phyloP scores from a whole-genome alignment of 2,797 vertebrate species.

The Sparus aurata region DNA sequence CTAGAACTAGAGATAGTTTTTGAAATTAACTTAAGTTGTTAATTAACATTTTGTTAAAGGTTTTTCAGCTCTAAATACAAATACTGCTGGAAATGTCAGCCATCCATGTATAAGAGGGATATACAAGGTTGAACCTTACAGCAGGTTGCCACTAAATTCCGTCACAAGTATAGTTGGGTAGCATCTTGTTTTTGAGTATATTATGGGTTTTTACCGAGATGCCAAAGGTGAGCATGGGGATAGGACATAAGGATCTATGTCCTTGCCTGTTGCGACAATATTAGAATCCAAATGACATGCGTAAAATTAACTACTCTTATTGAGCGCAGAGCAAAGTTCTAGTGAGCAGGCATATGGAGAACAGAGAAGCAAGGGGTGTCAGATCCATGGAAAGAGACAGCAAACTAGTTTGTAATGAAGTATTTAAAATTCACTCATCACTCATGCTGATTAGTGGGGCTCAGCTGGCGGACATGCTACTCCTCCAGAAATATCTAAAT shows the following conservation, averaged over 20 bases:
- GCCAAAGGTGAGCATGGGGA: too few relatives aligned
- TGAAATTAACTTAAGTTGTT: background rate
- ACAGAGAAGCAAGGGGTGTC: too few relatives aligned
- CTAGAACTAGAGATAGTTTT: background rate
- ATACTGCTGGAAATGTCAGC: background rate
- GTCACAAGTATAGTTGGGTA: background rate
- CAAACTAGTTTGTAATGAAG: background rate
- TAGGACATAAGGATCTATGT: too few relatives aligned
- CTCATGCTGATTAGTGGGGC: background rate
- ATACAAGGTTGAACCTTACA: background rate
- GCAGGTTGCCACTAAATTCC: background rate
- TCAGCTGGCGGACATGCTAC: background rate
- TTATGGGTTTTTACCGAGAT: too few relatives aligned
- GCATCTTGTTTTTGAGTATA: too few relatives aligned
- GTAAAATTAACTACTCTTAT: too few relatives aligned
- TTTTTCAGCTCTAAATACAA: background rate
- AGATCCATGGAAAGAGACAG: background rate
- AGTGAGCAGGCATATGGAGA: too few relatives aligned
- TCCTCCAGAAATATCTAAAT: background rate
- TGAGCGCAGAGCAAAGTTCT: too few relatives aligned
- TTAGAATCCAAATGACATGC: too few relatives aligned
- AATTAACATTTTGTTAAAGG: background rate
- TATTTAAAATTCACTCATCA: background rate
- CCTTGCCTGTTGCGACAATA: too few relatives aligned
- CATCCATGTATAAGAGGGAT: background rate